A percentile compares a stretch with the other conserved stretches of the same genome.
Conservation (phyloP, 2,888 invertebrate genomes). For the Drosophila recens region DNA sequence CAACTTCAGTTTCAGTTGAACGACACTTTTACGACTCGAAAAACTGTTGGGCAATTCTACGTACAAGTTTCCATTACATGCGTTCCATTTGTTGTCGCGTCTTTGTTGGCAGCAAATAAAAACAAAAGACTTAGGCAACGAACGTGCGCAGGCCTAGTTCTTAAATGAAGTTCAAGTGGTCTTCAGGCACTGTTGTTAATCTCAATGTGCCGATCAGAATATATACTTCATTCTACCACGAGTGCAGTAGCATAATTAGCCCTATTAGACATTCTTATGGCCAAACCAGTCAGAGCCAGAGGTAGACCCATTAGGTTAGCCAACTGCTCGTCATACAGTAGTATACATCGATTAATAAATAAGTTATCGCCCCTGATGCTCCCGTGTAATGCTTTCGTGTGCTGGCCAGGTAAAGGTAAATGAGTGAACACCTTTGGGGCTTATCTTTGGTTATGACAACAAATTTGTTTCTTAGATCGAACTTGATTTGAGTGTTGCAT, state of each 20-base stretch:
- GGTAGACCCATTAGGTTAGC: slow-evolving; percentile 2
- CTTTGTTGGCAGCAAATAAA: neutral
- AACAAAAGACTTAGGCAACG: slow-evolving; percentile 62
- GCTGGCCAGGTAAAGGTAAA: slow-evolving; percentile 18
- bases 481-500: slow-evolving; percentile 51
- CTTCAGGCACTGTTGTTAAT: slow-evolving; percentile 44
- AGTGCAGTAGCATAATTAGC: slow-evolving; percentile 55
- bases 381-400: neutral
- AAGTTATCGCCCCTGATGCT: slow-evolving; percentile 20
- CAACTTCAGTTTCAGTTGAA: slow-evolving; percentile 67
- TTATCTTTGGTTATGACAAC: slow-evolving; percentile 48
- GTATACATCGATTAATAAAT: slow-evolving; percentile 56
- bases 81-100: slow-evolving; percentile 3
- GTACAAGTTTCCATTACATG: slow-evolving; percentile 48
- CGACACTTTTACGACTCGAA: slow-evolving; percentile 53
- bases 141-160: slow-evolving; percentile 41
- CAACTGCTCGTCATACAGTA: slow-evolving; percentile 29
- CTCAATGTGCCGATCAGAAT: slow-evolving; percentile 40
- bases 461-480: slow-evolving; percentile 45
- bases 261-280: slow-evolving; percentile 31
- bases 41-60: slow-evolving; percentile 44
- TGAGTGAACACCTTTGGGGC: slow-evolving; percentile 28
- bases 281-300: slow-evolving; percentile 5
- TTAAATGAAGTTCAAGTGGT: slow-evolving; percentile 56
- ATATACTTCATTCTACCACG: slow-evolving; percentile 14